A percentile compares a stretch with the other conserved stretches of the same genome.
Conservation (phyloP, 2,888 invertebrate species). For the Lithophane ornitopus region DNA sequence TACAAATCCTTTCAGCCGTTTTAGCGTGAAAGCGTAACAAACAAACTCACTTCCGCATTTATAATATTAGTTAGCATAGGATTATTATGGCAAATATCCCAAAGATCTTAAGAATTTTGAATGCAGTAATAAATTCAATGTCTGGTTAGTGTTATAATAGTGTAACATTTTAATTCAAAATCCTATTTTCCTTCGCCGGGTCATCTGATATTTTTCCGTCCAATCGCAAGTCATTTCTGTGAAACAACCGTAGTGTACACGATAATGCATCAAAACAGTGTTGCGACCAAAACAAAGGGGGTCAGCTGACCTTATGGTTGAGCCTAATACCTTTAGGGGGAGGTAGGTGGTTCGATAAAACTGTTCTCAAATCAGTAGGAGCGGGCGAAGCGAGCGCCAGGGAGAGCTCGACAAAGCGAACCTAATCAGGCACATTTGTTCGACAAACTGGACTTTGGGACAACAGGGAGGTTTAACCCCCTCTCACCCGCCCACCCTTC, state of each 20-base stretch:
- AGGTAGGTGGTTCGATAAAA: constrained; percentile 59
- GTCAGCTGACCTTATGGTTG: constrained; percentile 45
- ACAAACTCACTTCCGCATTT: no score
- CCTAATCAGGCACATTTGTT: constrained; percentile 89
- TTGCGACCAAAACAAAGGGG: constrained; percentile 23
- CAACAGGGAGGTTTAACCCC: constrained; percentile 48
- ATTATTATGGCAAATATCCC: not conserved
- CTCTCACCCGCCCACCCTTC: constrained; percentile 58
- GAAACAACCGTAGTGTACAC: not conserved
- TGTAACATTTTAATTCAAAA: not conserved
- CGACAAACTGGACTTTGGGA: constrained; percentile 78
- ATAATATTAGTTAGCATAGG: no score
- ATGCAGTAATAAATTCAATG: not conserved
- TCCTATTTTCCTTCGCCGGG: not conserved
- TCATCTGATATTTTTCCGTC: not conserved
- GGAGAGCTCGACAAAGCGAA: constrained; percentile 80
- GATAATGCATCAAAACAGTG: constrained; percentile 28
- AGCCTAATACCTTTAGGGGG: constrained; percentile 48
- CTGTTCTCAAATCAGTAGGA: constrained; percentile 69
- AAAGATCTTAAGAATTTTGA: no score
- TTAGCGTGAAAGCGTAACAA: no score
- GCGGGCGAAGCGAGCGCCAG: constrained; percentile 63
- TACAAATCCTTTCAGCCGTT: no score
- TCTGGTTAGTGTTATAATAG: no score
- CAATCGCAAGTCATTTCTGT: no score